A percentile compares a stretch with the other conserved stretches of the same genome.
phyloP scores from a whole-genome alignment of 2,888 invertebrate species.

The Drosophila anceps region DNA sequence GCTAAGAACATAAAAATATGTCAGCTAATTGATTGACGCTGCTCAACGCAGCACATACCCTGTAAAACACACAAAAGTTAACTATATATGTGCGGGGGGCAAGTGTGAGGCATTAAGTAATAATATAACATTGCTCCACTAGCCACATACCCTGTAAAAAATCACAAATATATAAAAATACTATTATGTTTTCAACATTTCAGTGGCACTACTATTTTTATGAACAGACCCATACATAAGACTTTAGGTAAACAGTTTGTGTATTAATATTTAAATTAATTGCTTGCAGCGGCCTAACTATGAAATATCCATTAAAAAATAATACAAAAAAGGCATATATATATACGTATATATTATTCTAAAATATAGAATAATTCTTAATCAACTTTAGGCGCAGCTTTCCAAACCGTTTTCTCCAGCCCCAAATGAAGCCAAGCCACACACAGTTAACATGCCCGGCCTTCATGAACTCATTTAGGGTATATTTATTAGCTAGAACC shows the following conservation, averaged over 20 bases:
- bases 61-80: not conserved
- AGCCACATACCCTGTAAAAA: not conserved
- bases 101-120: too few species aligned
- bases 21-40: not conserved
- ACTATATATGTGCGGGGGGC: too few species aligned
- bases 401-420: not conserved
- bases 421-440: not conserved
- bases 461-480: not conserved
- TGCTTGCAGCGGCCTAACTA: not conserved
- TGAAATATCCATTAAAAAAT: not conserved
- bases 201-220: too few species aligned
- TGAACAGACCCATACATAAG: not conserved
- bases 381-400: not conserved
- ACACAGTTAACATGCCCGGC: not conserved
- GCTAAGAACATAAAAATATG: conserved; percentile 18
- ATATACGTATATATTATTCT: not conserved
- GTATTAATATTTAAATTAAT: not conserved
- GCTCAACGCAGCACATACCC: conserved; percentile 1
- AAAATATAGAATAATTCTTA: not conserved
- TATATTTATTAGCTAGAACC: conserved; percentile 32
- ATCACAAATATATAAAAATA: not conserved
- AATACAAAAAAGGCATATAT: not conserved
- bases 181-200: too few species aligned
- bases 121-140: not conserved
- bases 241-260: not conserved